Conservation (phyloP, 2,113 vertebrate genomes). For the Mesocricetus auratus region DNA sequence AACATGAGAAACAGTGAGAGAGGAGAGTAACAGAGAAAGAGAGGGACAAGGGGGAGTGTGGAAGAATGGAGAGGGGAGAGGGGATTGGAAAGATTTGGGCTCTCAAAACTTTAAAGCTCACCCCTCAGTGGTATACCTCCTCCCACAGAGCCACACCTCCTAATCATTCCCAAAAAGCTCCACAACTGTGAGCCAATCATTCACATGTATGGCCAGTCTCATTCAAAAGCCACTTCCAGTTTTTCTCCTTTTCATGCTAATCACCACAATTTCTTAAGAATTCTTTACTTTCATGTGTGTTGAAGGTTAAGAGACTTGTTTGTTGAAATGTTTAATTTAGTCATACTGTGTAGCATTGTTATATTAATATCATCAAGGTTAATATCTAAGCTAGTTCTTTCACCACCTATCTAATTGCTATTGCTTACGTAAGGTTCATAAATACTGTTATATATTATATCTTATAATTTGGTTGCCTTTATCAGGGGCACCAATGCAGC, state of each 20-base stretch:
- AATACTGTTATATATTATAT: conserved; percentile 39
- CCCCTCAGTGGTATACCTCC: background rate
- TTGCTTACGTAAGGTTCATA: conserved; percentile 62
- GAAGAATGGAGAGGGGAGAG: no score
- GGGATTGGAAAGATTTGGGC: background rate
- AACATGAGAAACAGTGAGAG: no score
- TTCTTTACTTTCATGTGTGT: conserved; percentile 64
- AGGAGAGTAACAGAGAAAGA: no score
- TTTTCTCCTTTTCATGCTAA: background rate
- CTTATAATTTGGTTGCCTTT: conserved; percentile 44
- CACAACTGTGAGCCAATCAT: background rate
- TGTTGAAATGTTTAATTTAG: conserved; percentile 69
- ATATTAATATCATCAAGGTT: conserved; percentile 72
- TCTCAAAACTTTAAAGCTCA: background rate
- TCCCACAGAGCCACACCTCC: background rate
- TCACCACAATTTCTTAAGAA: conserved; percentile 58
- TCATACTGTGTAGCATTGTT: conserved; percentile 43
- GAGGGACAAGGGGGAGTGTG: no score
- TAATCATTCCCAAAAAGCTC: background rate
- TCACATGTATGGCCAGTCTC: background rate
- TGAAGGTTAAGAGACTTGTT: conserved; percentile 72
- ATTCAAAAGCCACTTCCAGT: background rate
- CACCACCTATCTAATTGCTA: conserved; percentile 54
- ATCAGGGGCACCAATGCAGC: background rate
- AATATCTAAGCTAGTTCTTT: conserved; percentile 65